Evolutionary conservation across 2,797 vertebrate genomes (phyloP), one percentile per base, ranked within the genome.

Genomic region (Lutjanus argentimaculatus): DNA sequence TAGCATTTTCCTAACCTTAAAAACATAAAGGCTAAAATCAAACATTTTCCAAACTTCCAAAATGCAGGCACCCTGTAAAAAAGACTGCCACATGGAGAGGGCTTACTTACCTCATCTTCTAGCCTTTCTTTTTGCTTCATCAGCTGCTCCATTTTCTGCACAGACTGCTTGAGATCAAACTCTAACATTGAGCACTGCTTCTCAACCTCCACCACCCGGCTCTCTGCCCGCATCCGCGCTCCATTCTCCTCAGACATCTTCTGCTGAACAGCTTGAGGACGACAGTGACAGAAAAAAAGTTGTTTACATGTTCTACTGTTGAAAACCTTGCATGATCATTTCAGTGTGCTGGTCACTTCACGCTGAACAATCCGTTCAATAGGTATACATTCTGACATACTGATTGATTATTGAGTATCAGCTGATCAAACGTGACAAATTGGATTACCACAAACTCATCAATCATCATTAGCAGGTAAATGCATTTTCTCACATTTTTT

Each of bases 151-250:
- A 99, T 95, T 91, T 99, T 99, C 95, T 99, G 98, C 85, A 98
- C 96, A n/a, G 97, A 98, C 85, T 99, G 98, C 87, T 99, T 99
- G 74, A 99, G 95, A 92, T 99, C 99, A 16, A 99, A 99, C 89
- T 99, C 98, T 68, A 99, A 93, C 97, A 99, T 99, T 9, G 98
- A 99, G 93, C 98, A 99, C 90, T 98, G 98, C 88, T 99, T 99
- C 93, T 99, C 99, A 80, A 97, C 96, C 91, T 99, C 98, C 93
- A 99, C 97, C 79, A 98, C 95, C 69, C 95, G 90, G 91, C 97
- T 97, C 95, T 99, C 98, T 6, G 97, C 98, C 79, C 97, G 97
- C 95, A 98, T 97, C 89, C 97, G 95, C 42, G 97, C 95, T 77
- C 95, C 96, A 14, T 96, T 97, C 88, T 99, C 99, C 91, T 98